Evolutionary conservation across 2,888 invertebrate genomes (phyloP).

Genomic region (Eupeodes luniger): DNA sequence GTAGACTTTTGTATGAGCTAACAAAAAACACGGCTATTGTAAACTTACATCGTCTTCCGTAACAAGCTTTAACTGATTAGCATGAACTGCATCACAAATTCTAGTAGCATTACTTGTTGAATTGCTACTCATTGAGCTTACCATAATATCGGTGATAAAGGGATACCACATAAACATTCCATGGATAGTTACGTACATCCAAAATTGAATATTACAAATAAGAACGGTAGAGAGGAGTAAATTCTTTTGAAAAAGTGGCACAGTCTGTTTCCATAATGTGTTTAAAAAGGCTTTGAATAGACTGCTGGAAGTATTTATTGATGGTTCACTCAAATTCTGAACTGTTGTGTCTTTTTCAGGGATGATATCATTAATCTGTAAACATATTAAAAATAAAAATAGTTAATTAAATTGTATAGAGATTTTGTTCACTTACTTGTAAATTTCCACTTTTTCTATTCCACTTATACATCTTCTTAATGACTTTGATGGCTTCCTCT

Average conservation of each 20-base stretch:
- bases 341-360: conserved; percentile 71
- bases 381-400: background rate
- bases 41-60: conserved; percentile 66
- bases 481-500: conserved; percentile 78
- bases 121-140: conserved; percentile 77
- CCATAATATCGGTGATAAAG: conserved; percentile 80
- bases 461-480: conserved; percentile 78
- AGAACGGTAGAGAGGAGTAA: conserved; percentile 79
- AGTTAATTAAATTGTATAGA: too few species aligned
- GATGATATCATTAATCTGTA: conserved; percentile 77
- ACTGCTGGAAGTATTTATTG: conserved; percentile 68
- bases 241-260: conserved; percentile 79
- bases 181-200: conserved; percentile 79
- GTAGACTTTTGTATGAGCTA: too few species aligned
- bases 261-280: conserved; percentile 81
- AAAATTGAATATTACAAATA: conserved; percentile 81
- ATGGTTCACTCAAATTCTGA: background rate
- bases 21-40: background rate
- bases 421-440: conserved; percentile 53
- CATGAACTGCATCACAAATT: conserved; percentile 79
- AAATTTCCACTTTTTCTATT: conserved; percentile 77
- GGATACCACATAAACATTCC: conserved; percentile 82
- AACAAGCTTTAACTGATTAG: conserved; percentile 68
- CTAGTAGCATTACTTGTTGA: conserved; percentile 74
- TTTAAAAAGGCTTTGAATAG: conserved; percentile 72